Evolutionary conservation across 2,888 invertebrate species (phyloP), one percentile per base, ranked within the genome.

Genomic region (Metellina segmentata): DNA sequence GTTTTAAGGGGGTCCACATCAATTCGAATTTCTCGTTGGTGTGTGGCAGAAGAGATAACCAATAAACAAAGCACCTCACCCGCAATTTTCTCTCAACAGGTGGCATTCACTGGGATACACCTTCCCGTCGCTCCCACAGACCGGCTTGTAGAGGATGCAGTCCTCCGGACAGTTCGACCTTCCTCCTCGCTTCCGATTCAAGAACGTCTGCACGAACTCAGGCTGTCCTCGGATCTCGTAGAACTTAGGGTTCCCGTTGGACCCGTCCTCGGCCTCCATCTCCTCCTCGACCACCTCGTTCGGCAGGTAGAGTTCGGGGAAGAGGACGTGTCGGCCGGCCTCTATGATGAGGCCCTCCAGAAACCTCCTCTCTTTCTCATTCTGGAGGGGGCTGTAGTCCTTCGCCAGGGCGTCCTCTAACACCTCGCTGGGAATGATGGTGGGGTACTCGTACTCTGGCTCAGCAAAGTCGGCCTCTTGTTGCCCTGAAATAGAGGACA

Each of bases 51-150:
- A 6, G 6, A 20, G 5, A 7, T 8, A 74, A 7, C n/a, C n/a
- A n/a, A n/a, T n/a, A 74, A 9, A 74, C 34, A 7, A 19, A 7
- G 9, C 7, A n/a, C 61, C 91, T 90, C 82, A 93, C 93, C 93
- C 93, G 72, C 93, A 93, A 70, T 93, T 93, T 52, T 88, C 81
- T 52, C 81, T 86, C 19, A 70, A 13, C 85, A 93, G 69, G 16
- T 93, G 88, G 51, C 93, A 93, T 72, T 91, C 77, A 34, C 90
- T 92, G 11, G 86, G 70, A 51, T 93, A 93, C 20, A 93, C 90
- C 61, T 92, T 92, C 9, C 93, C 93, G 78, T 93, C 93, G n/a
- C 90, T 93, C 6, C 93, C 93, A 82, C 93, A 93, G 16, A 93
- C 86, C 0, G 93, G 90, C 53, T 72, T 89, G 20, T 92, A 92